phyloP scores from a whole-genome alignment of 2,888 invertebrate genomes.

The Tinea semifulvella region DNA sequence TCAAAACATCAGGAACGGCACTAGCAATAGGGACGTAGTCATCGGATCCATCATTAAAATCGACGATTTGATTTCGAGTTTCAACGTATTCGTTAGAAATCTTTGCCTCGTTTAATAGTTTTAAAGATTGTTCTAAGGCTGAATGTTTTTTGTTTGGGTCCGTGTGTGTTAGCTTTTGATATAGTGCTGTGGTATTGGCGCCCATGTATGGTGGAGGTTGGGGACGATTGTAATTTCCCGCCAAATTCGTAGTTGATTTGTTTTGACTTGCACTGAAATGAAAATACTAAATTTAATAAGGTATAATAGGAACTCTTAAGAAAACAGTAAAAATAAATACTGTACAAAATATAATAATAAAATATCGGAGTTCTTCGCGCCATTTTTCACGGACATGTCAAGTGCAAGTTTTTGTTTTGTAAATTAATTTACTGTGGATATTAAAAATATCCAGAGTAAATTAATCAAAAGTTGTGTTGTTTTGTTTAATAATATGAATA shows the following conservation, averaged over 20 bases:
- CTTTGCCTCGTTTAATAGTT: constrained; percentile 56
- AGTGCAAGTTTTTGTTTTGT: no score
- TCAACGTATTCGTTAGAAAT: constrained; percentile 39
- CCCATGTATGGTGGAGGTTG: constrained; percentile 57
- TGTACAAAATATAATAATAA: no score
- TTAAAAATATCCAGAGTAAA: no score
- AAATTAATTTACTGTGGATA: no score
- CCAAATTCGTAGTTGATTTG: constrained; percentile 47
- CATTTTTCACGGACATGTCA: no score
- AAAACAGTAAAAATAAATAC: no score
- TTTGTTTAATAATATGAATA: no score
- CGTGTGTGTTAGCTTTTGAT: constrained; percentile 36
- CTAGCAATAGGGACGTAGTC: constrained; percentile 52
- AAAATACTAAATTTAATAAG: no score
- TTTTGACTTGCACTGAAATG: constrained; percentile 65
- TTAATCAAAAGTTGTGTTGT: no score
- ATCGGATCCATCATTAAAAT: constrained; percentile 43
- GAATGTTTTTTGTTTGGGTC: constrained; percentile 31
- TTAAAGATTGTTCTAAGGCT: constrained; percentile 54
- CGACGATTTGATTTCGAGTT: constrained; percentile 40
- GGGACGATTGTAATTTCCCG: constrained; percentile 53
- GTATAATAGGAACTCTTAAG: no score
- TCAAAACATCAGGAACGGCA: constrained; percentile 44
- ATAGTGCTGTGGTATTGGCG: constrained; percentile 43
- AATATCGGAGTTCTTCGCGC: no score